Percentiles rank a stretch among this genome's conserved stretches.
Evolutionary conservation across 2,888 invertebrate species (phyloP).

Genomic region (Tridacna gigas): DNA sequence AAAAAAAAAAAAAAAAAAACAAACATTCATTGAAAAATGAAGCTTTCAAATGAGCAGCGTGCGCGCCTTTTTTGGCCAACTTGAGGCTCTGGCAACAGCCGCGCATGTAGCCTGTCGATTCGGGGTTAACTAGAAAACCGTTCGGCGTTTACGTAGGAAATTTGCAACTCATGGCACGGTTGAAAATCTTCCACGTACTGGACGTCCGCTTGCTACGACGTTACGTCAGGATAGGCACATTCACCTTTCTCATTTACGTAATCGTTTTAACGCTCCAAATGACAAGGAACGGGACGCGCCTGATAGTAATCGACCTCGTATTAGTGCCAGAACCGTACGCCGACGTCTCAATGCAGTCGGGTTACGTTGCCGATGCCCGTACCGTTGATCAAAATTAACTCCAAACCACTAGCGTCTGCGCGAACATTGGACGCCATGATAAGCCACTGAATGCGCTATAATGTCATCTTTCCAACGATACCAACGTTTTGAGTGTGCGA

Average conservation of each 20-base stretch:
- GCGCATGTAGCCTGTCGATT: not conserved
- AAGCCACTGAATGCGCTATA: no score
- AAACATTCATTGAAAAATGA: no score
- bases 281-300: not conserved
- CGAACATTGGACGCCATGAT: not conserved
- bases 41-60: no score
- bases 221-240: not conserved
- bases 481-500: no score
- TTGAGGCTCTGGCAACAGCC: not conserved
- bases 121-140: not conserved
- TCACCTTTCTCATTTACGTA: not conserved
- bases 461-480: no score
- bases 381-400: not conserved
- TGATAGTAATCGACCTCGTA: not conserved
- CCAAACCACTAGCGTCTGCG: not conserved
- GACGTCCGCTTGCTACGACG: not conserved
- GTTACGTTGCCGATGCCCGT: not conserved
- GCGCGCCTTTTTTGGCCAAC: not conserved
- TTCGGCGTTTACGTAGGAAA: not conserved
- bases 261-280: not conserved
- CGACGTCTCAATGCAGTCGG: no score
- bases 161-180: not conserved
- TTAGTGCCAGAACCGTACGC: no score
- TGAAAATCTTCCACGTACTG: not conserved
- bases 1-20: no score